Percentiles rank a stretch among this genome's conserved stretches.
Evolutionary conservation across 2,113 vertebrate genomes (phyloP).

Genomic region (Tamias sibiricus): DNA sequence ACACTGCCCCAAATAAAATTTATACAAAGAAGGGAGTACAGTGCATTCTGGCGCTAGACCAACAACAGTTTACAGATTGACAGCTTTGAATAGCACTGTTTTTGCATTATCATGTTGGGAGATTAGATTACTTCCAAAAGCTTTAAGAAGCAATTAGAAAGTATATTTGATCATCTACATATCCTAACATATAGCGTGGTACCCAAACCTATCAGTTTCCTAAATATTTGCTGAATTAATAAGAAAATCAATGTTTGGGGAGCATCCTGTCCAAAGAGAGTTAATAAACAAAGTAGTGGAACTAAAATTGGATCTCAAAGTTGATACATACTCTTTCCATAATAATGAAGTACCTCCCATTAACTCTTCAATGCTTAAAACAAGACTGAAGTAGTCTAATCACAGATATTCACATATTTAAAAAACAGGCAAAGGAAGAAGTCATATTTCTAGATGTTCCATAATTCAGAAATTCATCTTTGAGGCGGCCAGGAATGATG

Average conservation of each 20-base stretch:
- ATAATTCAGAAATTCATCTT: background rate
- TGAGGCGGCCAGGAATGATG: background rate
- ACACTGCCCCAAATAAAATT: background rate
- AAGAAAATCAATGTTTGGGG: conserved; percentile 12
- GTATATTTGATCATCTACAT: background rate
- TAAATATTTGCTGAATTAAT: background rate
- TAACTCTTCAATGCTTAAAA: background rate
- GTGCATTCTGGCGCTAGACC: background rate
- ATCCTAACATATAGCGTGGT: background rate
- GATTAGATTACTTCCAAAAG: background rate
- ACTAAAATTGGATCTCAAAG: background rate
- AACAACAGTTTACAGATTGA: background rate
- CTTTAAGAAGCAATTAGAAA: conserved; percentile 3
- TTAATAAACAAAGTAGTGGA: background rate
- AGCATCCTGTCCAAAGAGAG: background rate
- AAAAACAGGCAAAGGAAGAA: background rate
- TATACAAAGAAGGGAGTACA: background rate
- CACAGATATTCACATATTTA: background rate
- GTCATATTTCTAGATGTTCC: background rate
- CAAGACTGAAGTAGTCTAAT: background rate
- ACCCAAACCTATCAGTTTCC: background rate
- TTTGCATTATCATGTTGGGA: background rate
- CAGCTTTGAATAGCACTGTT: background rate
- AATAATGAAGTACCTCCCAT: background rate
- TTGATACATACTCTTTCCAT: background rate